Evolutionary conservation across 2,888 invertebrate genomes (phyloP).

Genomic region (Dryobotodes eremita): DNA sequence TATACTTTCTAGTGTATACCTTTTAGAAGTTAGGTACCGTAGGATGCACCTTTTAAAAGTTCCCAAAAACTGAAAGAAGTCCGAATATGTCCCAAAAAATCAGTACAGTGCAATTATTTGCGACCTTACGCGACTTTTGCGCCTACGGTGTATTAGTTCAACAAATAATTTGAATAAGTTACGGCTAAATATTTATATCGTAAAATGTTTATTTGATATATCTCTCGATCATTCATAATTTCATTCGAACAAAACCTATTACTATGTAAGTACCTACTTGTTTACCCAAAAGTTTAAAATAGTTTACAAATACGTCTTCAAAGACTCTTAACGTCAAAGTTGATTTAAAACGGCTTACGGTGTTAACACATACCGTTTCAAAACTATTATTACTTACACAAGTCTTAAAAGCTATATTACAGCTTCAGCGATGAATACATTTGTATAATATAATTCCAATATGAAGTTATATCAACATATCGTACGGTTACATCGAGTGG

Average conservation of each 20-base stretch:
- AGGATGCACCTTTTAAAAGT: too few species aligned
- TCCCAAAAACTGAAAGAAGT: too few species aligned
- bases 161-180: constrained; percentile 2
- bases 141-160: background rate
- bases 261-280: background rate
- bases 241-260: background rate
- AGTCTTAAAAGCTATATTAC: background rate
- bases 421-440: constrained; percentile 6
- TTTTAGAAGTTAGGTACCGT: too few species aligned
- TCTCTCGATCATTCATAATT: background rate
- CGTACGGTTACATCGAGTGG: constrained; percentile 21
- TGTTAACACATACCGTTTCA: background rate
- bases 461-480: constrained; percentile 45
- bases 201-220: background rate
- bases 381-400: constrained; percentile 5
- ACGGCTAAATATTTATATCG: background rate
- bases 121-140: too few species aligned
- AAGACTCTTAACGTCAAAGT: background rate
- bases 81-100: too few species aligned
- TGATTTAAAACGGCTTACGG: background rate
- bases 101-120: too few species aligned
- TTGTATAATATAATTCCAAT: constrained; percentile 32
- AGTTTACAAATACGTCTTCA: constrained; percentile 1
- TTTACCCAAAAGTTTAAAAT: constrained; percentile 6
- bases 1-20: too few species aligned